Conservation (phyloP, 2,797 vertebrate genomes). For the Helarctos malayanus region DNA sequence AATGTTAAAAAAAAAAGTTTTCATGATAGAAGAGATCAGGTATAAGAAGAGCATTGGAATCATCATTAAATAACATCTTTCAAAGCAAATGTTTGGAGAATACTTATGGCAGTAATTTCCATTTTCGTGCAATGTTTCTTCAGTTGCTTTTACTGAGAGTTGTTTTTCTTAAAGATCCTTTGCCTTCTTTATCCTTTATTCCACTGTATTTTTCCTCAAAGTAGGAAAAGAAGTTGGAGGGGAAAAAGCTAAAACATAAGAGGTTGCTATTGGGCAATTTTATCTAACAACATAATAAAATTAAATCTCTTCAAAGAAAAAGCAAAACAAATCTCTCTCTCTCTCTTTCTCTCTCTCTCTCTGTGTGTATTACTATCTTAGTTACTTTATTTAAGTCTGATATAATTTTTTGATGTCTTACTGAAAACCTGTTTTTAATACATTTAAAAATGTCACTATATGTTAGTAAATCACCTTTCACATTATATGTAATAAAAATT, state of each 20-base stretch:
- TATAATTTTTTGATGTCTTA: slow-evolving; percentile 12
- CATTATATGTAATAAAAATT: background rate
- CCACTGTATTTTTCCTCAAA: slow-evolving; percentile 22
- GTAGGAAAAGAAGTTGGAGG: background rate
- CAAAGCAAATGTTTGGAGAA: slow-evolving; percentile 21
- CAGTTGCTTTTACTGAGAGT: background rate
- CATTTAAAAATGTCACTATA: slow-evolving; percentile 11
- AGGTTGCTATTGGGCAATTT: background rate
- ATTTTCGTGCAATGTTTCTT: slow-evolving; percentile 6
- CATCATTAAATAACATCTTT: slow-evolving; percentile 23
- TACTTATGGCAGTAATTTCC: slow-evolving; percentile 19
- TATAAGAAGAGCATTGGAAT: slow-evolving; percentile 52
- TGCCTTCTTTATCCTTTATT: slow-evolving; percentile 11
- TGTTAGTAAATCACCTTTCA: slow-evolving; percentile 28
- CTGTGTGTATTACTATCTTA: background rate
- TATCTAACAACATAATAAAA: background rate
- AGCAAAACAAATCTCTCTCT: background rate
- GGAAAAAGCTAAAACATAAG: background rate
- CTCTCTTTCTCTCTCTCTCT: too few relatives aligned
- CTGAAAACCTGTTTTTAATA: background rate
- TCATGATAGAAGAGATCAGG: background rate
- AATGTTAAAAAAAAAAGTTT: slow-evolving; percentile 38
- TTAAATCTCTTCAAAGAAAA: background rate
- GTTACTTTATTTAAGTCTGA: slow-evolving; percentile 1
- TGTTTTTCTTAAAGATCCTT: slow-evolving; percentile 37